Percentiles rank a stretch among this genome's conserved stretches.
These are phyloP conservation scores for Ia io DNA, from an alignment of 2,113 vertebrate genomes.

Conservation along the genomic window DNA sequence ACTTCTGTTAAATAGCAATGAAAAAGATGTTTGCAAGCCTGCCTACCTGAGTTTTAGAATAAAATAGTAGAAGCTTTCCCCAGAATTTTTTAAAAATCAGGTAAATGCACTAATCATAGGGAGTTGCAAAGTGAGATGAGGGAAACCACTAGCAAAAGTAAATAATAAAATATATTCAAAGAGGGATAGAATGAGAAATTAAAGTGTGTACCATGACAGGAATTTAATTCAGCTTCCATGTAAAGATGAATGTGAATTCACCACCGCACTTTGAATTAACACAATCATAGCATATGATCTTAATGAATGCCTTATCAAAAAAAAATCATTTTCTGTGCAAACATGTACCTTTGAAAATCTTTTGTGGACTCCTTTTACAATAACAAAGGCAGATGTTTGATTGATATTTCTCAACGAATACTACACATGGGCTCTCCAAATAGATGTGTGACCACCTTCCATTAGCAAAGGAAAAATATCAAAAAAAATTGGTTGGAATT, in stretches of 20 bases:
- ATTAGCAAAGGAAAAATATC: conserved; percentile 1
- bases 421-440: neutral
- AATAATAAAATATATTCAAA: conserved; percentile 15
- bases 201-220: neutral
- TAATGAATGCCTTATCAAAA: conserved; percentile 20
- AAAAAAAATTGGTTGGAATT: neutral
- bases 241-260: conserved; percentile 41
- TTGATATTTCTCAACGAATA: conserved; percentile 8
- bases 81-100: neutral
- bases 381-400: neutral
- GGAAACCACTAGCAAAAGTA: neutral
- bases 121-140: neutral
- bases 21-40: neutral
- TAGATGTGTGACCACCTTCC: neutral
- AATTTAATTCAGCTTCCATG: conserved; percentile 31
- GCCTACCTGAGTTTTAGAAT: neutral
- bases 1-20: neutral
- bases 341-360: conserved; percentile 15
- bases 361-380: neutral
- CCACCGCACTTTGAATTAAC: neutral
- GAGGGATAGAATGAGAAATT: neutral
- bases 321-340: neutral
- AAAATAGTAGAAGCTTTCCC: neutral
- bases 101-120: neutral
- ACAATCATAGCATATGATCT: conserved; percentile 15